Conservation (phyloP, 2,113 vertebrate species). For the Nannobrachium achirus region DNA sequence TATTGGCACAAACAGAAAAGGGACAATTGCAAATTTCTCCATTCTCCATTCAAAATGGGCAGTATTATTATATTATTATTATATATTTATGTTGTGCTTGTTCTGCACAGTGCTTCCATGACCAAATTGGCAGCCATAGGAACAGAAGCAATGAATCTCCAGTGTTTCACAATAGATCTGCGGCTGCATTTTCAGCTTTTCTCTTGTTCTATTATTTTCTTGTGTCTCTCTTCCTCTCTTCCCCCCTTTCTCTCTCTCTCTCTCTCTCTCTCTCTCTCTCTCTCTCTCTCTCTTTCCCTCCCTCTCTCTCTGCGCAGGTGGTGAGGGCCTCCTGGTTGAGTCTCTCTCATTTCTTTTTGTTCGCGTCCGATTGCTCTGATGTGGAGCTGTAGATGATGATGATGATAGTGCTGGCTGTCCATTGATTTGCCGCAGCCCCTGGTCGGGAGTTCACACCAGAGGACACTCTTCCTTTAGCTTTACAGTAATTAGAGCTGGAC, state of each 20-base stretch:
- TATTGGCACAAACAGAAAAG: too few relatives aligned
- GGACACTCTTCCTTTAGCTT: constrained; percentile 74
- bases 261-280: constrained; percentile 37
- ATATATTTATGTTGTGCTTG: too few relatives aligned
- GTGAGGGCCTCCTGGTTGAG: constrained; percentile 66
- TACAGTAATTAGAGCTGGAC: constrained; percentile 77
- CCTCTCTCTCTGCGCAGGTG: constrained; percentile 71
- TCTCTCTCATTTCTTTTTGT: constrained; percentile 76
- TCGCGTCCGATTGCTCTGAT: constrained; percentile 78
- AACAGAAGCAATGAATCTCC: constrained; percentile 55
- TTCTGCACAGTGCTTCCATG: too few relatives aligned
- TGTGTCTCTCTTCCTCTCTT: too few relatives aligned
- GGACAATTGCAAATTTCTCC: too few relatives aligned
- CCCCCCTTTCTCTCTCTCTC: constrained; percentile 18
- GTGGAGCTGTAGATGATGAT: constrained; percentile 70
- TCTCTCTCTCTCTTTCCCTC: constrained; percentile 42
- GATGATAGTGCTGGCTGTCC: constrained; percentile 76
- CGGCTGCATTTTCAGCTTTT: constrained; percentile 47
- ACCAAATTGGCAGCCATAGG: constrained; percentile 54
- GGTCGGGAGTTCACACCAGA: constrained; percentile 75
- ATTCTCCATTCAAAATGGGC: too few relatives aligned
- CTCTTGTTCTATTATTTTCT: too few relatives aligned
- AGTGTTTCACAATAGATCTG: constrained; percentile 35
- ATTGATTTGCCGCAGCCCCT: constrained; percentile 78
- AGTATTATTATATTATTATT: too few relatives aligned